Conservation (phyloP, 1,140 invertebrate genomes). For the Coptotermes formosanus region DNA sequence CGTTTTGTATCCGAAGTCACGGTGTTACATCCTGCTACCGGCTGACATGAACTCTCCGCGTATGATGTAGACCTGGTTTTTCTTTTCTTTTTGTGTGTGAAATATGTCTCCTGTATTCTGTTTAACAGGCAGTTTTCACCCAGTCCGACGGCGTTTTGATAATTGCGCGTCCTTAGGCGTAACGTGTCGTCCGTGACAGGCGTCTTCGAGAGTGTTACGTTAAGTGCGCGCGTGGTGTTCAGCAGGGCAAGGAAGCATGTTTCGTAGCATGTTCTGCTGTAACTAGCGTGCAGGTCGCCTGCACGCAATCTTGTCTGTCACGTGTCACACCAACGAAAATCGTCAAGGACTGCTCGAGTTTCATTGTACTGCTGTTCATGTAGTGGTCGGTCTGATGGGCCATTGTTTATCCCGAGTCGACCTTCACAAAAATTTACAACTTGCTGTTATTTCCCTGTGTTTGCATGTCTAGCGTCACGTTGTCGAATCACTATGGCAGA, state of each 20-base stretch:
- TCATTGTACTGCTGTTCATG: not conserved
- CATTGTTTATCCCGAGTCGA: not conserved
- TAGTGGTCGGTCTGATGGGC: not conserved
- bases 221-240: not conserved
- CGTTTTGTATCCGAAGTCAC: no score
- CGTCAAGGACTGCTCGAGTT: not conserved
- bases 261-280: not conserved
- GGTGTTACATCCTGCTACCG: no score
- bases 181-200: no score
- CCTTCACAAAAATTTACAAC: not conserved
- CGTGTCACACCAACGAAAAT: not conserved
- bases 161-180: no score
- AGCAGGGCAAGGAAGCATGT: not conserved
- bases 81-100: no score
- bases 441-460: no score
- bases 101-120: no score
- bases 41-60: no score
- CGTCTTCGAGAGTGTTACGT: not conserved
- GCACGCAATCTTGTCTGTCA: not conserved
- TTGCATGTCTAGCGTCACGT: not conserved
- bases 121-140: no score
- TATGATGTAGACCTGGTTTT: no score
- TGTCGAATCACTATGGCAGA: not conserved
- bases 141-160: no score
- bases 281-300: not conserved